Conservation (phyloP, 2,797 vertebrate species). For the Phataginus tetradactyla region DNA sequence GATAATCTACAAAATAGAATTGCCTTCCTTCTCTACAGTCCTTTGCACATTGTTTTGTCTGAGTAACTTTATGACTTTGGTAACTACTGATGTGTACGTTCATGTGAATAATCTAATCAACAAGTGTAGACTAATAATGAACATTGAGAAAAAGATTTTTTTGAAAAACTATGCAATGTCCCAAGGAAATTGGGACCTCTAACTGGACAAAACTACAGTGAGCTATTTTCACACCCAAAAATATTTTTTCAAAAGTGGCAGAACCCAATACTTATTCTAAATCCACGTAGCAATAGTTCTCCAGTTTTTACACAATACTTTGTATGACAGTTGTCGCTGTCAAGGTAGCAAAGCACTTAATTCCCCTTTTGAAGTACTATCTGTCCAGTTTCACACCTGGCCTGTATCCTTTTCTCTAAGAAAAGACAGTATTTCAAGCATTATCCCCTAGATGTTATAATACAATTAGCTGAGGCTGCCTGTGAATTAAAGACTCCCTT, state of each 20-base stretch:
- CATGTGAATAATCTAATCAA: slow-evolving; percentile 13
- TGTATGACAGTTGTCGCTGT: not conserved
- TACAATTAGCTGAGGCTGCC: not conserved
- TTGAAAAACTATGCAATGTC: not conserved
- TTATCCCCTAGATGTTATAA: not conserved
- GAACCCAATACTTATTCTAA: slow-evolving; percentile 35
- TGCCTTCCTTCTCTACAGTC: not conserved
- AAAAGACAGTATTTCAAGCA: slow-evolving; percentile 1
- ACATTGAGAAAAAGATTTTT: not conserved
- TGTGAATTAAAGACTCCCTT: not conserved
- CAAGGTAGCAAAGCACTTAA: not conserved
- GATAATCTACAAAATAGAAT: not conserved
- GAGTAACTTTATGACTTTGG: slow-evolving; percentile 1
- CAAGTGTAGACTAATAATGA: slow-evolving; percentile 17
- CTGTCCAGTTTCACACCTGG: slow-evolving; percentile 32
- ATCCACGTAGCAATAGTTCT: not conserved
- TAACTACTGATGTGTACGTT: slow-evolving; percentile 5
- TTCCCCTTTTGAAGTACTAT: not conserved
- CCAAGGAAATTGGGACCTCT: not conserved
- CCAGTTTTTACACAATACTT: not conserved
- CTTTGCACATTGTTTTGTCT: not conserved
- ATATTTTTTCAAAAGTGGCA: not conserved
- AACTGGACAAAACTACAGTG: not conserved
- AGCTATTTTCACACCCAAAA: not conserved
- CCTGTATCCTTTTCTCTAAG: not conserved